These are phyloP conservation scores for Notarius quadriscutis DNA, from an alignment of 2,113 vertebrate species.

Conservation along the genomic window DNA sequence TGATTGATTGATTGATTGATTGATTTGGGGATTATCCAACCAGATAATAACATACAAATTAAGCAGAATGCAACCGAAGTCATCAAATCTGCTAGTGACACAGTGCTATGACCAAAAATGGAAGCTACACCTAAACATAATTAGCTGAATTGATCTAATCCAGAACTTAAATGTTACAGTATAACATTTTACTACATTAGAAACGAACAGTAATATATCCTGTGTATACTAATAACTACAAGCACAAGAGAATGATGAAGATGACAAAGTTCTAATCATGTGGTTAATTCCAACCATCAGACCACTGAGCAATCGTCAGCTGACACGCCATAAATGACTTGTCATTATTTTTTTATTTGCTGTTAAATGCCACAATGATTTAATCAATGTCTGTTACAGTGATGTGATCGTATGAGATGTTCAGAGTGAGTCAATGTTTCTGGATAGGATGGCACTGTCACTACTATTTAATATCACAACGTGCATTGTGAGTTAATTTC, in stretches of 20 bases:
- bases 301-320: constrained; percentile 15
- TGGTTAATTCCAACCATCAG: neutral
- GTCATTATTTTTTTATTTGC: constrained; percentile 34
- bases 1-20: neutral
- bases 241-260: neutral
- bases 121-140: neutral
- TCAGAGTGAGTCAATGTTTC: constrained; percentile 20
- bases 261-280: neutral
- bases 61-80: neutral
- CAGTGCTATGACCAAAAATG: neutral
- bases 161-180: neutral
- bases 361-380: constrained; percentile 44
- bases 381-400: constrained; percentile 29
- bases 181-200: neutral
- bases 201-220: neutral
- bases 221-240: neutral
- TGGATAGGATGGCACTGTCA: neutral
- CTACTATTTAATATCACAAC: neutral
- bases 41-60: neutral
- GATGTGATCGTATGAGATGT: constrained; percentile 41
- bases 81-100: neutral
- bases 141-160: neutral
- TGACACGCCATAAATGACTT: constrained; percentile 25
- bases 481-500: neutral
- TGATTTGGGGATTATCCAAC: neutral